Percentiles rank a stretch among this genome's conserved stretches.
Evolutionary conservation across 2,113 vertebrate genomes (phyloP).

Genomic region (Halichoerus grypus): DNA sequence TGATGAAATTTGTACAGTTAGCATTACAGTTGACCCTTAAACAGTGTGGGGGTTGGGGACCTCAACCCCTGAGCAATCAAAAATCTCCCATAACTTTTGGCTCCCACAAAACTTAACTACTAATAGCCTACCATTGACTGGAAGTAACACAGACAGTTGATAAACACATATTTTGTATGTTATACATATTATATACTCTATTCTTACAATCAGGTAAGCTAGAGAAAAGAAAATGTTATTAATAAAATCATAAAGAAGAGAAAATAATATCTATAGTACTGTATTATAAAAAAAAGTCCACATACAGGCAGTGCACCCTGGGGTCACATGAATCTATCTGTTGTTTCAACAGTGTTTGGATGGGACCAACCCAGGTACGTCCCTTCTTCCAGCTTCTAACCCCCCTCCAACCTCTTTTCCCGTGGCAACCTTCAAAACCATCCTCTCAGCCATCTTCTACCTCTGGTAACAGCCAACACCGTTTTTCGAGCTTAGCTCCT

Average conservation of each 20-base stretch:
- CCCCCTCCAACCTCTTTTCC: background rate
- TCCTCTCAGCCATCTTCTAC: background rate
- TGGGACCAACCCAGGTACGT: background rate
- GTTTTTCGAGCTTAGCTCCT: background rate
- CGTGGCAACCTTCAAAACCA: background rate
- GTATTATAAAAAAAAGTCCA: background rate
- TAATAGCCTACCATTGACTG: background rate
- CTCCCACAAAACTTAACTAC: background rate
- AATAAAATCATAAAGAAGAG: background rate
- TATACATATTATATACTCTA: background rate
- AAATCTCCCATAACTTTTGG: background rate
- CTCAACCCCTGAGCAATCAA: background rate
- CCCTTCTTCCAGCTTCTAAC: background rate
- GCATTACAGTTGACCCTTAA: background rate
- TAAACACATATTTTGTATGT: background rate
- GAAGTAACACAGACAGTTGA: background rate
- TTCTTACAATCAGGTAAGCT: background rate
- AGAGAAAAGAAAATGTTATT: background rate
- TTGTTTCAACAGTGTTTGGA: background rate
- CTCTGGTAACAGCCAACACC: background rate
- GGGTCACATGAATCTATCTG: background rate
- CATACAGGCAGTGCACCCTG: background rate
- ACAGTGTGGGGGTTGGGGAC: background rate
- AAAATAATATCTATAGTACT: background rate
- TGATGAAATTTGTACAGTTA: background rate